Evolutionary conservation across 2,113 vertebrate species (phyloP), one percentile per base, ranked within the genome.

Genomic region (Scopus umbretta): DNA sequence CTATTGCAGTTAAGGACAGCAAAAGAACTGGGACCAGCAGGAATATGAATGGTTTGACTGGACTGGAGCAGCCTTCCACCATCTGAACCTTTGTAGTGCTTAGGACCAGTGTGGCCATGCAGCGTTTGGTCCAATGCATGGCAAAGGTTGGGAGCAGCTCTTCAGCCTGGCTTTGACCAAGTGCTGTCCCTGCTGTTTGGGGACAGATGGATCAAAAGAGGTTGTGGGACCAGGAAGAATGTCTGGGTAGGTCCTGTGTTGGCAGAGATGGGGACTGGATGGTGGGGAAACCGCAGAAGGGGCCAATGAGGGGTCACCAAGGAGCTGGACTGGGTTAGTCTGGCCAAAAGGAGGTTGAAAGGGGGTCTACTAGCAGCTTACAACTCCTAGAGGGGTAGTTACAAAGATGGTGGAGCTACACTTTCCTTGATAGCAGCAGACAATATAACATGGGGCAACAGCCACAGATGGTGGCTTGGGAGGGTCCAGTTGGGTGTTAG

Each of bases 371-470:
- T 68, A 32, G 38, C 38, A 86, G 65, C 15, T 82, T 45, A 43
- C 49, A 61, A 7, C 36, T 90, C 43, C 47, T 43, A 19, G 30
- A 75, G 26, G 16, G 4, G 23, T 10, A 17, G 66, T 65, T 68
- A 42, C 7, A 34, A 59, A 61, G 30, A 30, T 22, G 30, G 15
- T 55, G 43, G 61, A 81, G 22, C 32, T 59, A 34, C 16, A 21
- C 34, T 45, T 70, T 13, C 55, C 34, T 53, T 27, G 43, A 25
- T 5, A 80, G 43, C 0, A 0, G 13, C 74, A 73, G 67, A 27
- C 15, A 47, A 52, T 27, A 15, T 4, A 38, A 84, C 0, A 0
- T 16, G 27, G 22, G 73, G 27, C 42, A 62, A 30, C 25, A 61
- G 40, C 34, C 40, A 43, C 23, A 56, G n/a, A 6, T n/a, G 36